Base-by-base conservation (phyloP, 2,888 invertebrate species). In the Acanthococcus lagerstroemiae region DNA sequence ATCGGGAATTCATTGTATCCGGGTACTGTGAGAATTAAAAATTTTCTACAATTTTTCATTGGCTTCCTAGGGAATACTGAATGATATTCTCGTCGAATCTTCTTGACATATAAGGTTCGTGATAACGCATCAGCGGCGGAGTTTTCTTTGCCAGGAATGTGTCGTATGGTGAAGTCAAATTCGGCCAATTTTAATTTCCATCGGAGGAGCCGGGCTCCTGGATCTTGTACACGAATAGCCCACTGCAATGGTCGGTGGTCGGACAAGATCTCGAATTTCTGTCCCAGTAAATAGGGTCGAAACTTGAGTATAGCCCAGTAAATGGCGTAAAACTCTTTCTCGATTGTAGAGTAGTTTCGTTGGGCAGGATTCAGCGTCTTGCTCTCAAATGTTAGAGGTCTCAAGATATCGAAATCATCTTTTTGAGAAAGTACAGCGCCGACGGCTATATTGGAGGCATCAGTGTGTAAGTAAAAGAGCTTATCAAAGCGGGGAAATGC, bases 121-220 rank as follows among this genome's bases (percentile, higher is more conserved):
- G 56, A 56, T 3, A 56, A 21, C 9, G 37, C 17, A 45, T 58
- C 58, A 17, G 58, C 58, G 15, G 26, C 48, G 2, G 17, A 17
- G 17, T 58, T 58, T 22, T 48, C 22, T 24, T 21, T 22, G 7
- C 46, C 58, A 6, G 45, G 45, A n/a, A 48, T 45, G 19, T 58
- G 24, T 24, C 12, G 9, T 22, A 58, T 58, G 1, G n/a, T 17
- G 26, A n/a, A 48, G 7, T 58, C 48, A 24, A 46, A 58, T 48
- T 58, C 58, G 5, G 46, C 45, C n/a, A 58, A 24, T 58, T 46
- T 46, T 24, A 25, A 7, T 25, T 24, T 2, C 58, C 58, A 58
- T 4, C 58, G 15, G 5, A 25, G 2, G 2, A 58, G n/a, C 1
- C 46, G 58, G 3, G 45, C 22, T 17, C 46, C 46, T n/a, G 46